These are phyloP conservation scores for Metalampra italica DNA, from an alignment of 2,888 invertebrate genomes.

Conservation along the genomic window DNA sequence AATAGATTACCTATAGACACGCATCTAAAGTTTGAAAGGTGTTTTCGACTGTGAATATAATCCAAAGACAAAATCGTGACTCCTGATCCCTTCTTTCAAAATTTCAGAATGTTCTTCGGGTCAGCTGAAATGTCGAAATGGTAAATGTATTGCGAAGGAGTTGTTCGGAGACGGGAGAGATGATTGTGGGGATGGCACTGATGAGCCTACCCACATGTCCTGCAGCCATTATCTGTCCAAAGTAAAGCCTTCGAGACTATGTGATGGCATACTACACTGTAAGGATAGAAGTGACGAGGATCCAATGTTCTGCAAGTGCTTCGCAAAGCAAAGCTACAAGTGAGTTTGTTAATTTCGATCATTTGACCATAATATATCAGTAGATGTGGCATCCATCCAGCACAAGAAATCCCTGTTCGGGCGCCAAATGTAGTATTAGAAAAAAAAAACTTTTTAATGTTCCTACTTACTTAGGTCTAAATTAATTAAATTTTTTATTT, in stretches of 20 bases:
- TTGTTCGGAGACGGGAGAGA: conserved; percentile 82
- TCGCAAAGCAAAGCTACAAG: conserved; percentile 48
- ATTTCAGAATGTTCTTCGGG: conserved; percentile 80
- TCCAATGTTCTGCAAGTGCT: conserved; percentile 81
- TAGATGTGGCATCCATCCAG: too few species aligned
- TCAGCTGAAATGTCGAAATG: conserved; percentile 83
- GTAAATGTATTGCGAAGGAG: conserved; percentile 83
- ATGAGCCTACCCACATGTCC: conserved; percentile 81
- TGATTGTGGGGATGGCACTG: conserved; percentile 85
- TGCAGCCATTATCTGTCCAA: conserved; percentile 83
- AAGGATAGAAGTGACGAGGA: conserved; percentile 87
- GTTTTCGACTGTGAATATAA: too few species aligned
- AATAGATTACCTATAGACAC: not conserved
- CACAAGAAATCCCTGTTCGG: too few species aligned
- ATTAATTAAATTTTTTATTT: too few species aligned
- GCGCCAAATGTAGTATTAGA: too few species aligned
- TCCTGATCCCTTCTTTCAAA: not conserved
- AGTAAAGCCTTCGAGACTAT: conserved; percentile 83
- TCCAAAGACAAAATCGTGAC: too few species aligned
- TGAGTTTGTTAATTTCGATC: conserved; percentile 34
- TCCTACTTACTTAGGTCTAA: too few species aligned
- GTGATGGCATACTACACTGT: conserved; percentile 88
- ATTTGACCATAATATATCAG: too few species aligned
- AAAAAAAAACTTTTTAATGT: too few species aligned
- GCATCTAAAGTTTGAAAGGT: too few species aligned